Conservation (phyloP, 2,888 invertebrate genomes). For the Amiota mariae region DNA sequence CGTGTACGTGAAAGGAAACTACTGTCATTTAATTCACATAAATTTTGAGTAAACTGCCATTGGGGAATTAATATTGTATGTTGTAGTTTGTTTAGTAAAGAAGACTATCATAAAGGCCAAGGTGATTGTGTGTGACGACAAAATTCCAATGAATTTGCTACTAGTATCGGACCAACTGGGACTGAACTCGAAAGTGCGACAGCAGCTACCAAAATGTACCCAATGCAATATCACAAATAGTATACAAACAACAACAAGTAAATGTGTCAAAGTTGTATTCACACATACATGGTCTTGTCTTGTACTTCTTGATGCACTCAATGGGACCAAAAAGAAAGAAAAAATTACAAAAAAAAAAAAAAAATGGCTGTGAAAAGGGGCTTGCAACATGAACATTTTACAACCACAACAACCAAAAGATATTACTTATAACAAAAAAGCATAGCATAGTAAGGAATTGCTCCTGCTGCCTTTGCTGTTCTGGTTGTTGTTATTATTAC, state of each 20-base stretch:
- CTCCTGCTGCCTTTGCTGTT: conserved; percentile 27
- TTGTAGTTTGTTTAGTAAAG: too few species aligned
- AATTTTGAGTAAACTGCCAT: conserved; percentile 65
- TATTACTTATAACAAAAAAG: conserved; percentile 1
- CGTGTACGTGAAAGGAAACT: conserved; percentile 28
- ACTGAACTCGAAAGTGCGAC: conserved; percentile 6
- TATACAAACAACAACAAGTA: conserved; percentile 15
- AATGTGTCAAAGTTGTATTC: conserved; percentile 23
- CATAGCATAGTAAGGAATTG: conserved; percentile 1
- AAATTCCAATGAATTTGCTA: conserved; percentile 62
- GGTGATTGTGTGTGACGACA: conserved; percentile 40
- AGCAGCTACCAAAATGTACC: conserved; percentile 19
- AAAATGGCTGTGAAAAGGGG: conserved; percentile 44
- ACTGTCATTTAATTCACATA: conserved; percentile 65
- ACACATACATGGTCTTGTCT: conserved; percentile 37
- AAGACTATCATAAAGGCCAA: conserved; percentile 45
- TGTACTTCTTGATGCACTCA: too few species aligned
- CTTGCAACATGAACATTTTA: conserved; percentile 63
- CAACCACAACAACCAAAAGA: conserved; percentile 15
- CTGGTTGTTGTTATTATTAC: conserved; percentile 32
- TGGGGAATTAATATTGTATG: conserved; percentile 57
- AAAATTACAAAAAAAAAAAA: neutral
- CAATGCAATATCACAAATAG: conserved; percentile 20
- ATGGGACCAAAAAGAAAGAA: too few species aligned
- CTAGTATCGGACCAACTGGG: conserved; percentile 28